Percentiles rank a stretch among this genome's conserved stretches.
Evolutionary conservation across 1,140 invertebrate species (phyloP).

Genomic region (Drosophila pseudoananassae): DNA sequence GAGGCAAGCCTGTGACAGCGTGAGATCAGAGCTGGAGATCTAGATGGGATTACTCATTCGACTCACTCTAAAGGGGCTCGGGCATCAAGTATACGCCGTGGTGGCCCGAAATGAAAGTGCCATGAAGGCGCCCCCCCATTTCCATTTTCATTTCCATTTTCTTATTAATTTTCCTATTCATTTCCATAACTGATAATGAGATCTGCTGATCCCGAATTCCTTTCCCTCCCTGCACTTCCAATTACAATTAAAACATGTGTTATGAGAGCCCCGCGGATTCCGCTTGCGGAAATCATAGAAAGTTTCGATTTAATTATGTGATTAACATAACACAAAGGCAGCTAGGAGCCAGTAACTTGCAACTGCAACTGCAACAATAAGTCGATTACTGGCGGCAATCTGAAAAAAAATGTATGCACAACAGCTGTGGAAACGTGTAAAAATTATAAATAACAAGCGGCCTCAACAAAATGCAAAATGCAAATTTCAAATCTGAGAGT

Average conservation of each 20-base stretch:
- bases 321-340: constrained; percentile 78
- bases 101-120: constrained; percentile 20
- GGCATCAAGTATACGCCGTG: too few relatives aligned
- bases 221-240: constrained; percentile 18
- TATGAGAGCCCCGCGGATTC: not conserved
- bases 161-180: constrained; percentile 4
- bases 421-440: constrained; percentile 49
- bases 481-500: constrained; percentile 56
- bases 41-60: not conserved
- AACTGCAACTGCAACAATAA: constrained; percentile 42
- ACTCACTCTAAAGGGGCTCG: too few relatives aligned
- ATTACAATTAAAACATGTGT: constrained; percentile 5
- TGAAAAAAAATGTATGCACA: constrained; percentile 55
- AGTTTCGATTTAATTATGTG: constrained; percentile 80
- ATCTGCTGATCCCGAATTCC: constrained; percentile 27
- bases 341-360: constrained; percentile 7
- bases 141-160: too few relatives aligned
- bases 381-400: constrained; percentile 63
- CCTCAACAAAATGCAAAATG: constrained; percentile 47
- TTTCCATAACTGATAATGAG: constrained; percentile 14
- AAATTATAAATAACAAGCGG: constrained; percentile 76
- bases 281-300: constrained; percentile 72
- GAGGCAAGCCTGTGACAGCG: constrained; percentile 15
- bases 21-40: not conserved
- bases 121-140: constrained; percentile 1